Conservation (phyloP, 2,888 invertebrate species). For the Sinopyrophorus schimmeli region DNA sequence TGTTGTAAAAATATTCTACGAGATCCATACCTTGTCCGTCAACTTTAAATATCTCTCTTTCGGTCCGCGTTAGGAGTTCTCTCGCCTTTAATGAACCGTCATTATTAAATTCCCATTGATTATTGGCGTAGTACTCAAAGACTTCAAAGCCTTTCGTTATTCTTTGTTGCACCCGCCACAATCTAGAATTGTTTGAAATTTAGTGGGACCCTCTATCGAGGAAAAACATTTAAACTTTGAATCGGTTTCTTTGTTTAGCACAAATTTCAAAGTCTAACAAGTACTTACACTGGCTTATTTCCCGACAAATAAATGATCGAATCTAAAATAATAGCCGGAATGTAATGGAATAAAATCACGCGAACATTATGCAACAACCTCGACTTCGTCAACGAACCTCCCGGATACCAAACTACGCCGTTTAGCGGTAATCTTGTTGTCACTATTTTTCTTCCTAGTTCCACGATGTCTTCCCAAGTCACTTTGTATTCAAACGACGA, state of each 20-base stretch:
- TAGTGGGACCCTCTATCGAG: no score
- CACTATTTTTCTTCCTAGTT: constrained; percentile 76
- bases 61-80: constrained; percentile 65
- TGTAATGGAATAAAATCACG: constrained; percentile 83
- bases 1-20: constrained; percentile 79
- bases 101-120: constrained; percentile 88
- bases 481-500: constrained; percentile 79
- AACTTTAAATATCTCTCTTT: constrained; percentile 69
- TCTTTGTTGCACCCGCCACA: constrained; percentile 80
- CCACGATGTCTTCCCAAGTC: constrained; percentile 88
- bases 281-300: constrained; percentile 86
- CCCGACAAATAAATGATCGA: constrained; percentile 76
- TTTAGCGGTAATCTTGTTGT: constrained; percentile 82
- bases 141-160: constrained; percentile 86
- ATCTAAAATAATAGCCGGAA: constrained; percentile 89
- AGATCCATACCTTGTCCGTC: constrained; percentile 76
- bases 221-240: no score
- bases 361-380: constrained; percentile 79
- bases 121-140: constrained; percentile 89
- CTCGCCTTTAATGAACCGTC: constrained; percentile 64
- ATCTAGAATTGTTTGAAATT: constrained; percentile 55
- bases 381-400: constrained; percentile 84
- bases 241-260: no score
- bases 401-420: constrained; percentile 81
- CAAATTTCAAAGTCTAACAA: no score